Evolutionary conservation across 2,113 vertebrate genomes (phyloP).

Genomic region (Corythaeola cristata): DNA sequence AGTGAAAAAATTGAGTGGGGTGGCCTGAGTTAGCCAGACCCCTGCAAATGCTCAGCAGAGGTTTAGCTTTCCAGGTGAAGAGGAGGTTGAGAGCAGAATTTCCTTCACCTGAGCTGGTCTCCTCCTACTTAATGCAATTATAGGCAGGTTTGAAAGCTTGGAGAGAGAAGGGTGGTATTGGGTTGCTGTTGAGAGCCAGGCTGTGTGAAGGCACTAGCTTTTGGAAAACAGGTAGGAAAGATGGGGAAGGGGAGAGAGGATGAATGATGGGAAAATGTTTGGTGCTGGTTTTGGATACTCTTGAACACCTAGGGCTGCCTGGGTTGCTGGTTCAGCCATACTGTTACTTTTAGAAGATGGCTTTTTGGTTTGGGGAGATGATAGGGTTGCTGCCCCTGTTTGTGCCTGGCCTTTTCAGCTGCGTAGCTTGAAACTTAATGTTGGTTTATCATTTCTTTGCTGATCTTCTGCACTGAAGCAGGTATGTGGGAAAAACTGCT

Average conservation of each 20-base stretch:
- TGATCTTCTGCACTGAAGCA: accelerated
- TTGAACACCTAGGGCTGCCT: not conserved
- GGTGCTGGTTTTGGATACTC: not conserved
- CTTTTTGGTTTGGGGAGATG: not conserved
- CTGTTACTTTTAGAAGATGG: not conserved
- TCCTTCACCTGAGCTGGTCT: not conserved
- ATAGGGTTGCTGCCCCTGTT: not conserved
- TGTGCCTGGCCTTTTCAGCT: not conserved
- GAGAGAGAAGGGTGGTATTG: accelerated
- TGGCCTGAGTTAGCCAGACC: not conserved
- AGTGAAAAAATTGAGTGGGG: not conserved
- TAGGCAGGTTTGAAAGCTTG: not conserved
- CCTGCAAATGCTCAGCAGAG: not conserved
- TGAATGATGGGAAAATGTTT: not conserved
- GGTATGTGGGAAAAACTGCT: accelerated
- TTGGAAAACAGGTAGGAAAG: not conserved
- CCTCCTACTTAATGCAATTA: not conserved
- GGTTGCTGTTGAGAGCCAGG: accelerated
- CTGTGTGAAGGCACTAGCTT: not conserved
- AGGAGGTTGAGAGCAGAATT: not conserved
- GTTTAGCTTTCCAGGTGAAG: not conserved
- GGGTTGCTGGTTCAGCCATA: not conserved
- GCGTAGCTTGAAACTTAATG: not conserved
- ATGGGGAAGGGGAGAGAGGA: too few relatives aligned
- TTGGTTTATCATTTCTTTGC: not conserved